Base-by-base conservation (phyloP, 2,888 invertebrate species). In the Fabriciana adippe region DNA sequence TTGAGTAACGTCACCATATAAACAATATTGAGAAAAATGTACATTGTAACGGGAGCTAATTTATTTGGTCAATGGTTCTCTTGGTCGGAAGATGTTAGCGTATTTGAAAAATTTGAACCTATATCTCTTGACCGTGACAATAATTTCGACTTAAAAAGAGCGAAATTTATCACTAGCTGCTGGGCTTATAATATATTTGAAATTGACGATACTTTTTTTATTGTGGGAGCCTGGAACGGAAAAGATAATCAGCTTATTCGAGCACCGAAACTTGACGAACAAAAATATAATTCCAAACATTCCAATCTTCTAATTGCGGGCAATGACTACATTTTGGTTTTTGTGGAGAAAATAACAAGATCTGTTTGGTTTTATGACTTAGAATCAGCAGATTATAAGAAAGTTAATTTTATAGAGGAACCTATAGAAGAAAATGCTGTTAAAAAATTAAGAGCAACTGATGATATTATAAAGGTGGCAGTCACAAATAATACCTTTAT, bases 171-270 rank as follows among this genome's bases (percentile, higher is more conserved):
- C 14, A 76, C 80, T 31, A 80, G 88, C 15, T 82, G 79, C 70
- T 93, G 93, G 93, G 84, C 90, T 0, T 90, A 91, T 72, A 93
- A 90, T 74, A 81, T 93, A 73, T 82, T 87, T 61, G 67, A 80
- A 72, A 67, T 75, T 18, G 73, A 81, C 18, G 74, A 81, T 3
- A 72, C 71, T 31, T 84, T 85, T 74, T 88, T 79, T 72, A 35
- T 91, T 59, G 74, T 81, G n/a, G 93, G 93, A 21, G 79, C 84
- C 48, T 87, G 83, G 81, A 69, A 75, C 51, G 83, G 82, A 6
- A 78, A 78, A 62, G 82, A 84, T 50, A 78, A 83, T 35, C 79
- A 84, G 67, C 61, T 81, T 16, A 61, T 77, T 47, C 76, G 79
- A 73, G 64, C 92, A 45, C 74, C 77, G 26, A 55, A 87, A 51